These are phyloP conservation scores for Lycocerus yunnanus DNA, from an alignment of 2,888 invertebrate genomes.

Conservation along the genomic window DNA sequence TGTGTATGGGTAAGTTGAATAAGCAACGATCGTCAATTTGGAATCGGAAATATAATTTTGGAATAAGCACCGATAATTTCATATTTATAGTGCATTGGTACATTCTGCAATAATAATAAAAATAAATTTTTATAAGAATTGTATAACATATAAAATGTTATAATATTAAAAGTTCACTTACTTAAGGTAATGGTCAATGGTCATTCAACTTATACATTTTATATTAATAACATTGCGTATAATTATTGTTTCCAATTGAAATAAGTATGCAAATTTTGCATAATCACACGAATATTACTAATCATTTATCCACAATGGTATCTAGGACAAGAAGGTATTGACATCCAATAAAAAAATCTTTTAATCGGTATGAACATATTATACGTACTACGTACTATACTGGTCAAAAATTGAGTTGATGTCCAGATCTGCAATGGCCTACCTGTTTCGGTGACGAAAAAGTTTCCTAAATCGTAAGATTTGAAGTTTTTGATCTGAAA, in stretches of 20 bases:
- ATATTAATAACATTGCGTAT: constrained; percentile 16
- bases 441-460: not conserved
- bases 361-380: too few species aligned
- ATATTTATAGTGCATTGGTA: too few species aligned
- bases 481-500: not conserved
- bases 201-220: constrained; percentile 16
- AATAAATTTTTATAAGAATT: too few species aligned
- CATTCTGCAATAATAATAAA: too few species aligned
- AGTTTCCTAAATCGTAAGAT: not conserved
- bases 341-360: not conserved
- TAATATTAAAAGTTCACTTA: not conserved
- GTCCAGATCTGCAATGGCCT: not conserved
- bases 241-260: constrained; percentile 6
- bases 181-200: constrained; percentile 3
- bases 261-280: constrained; percentile 16
- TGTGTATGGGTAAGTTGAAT: too few species aligned
- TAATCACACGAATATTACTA: constrained; percentile 24
- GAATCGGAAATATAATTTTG: too few species aligned
- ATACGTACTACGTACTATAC: too few species aligned
- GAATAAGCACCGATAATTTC: too few species aligned
- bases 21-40: too few species aligned
- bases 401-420: not conserved
- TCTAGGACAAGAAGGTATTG: constrained; percentile 17
- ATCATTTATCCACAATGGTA: constrained; percentile 15
- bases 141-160: too few species aligned